These are phyloP conservation scores for Axinella damicornis DNA, from an alignment of 37 sponge, comb jelly and placozoan genomes.

Conservation along the genomic window DNA sequence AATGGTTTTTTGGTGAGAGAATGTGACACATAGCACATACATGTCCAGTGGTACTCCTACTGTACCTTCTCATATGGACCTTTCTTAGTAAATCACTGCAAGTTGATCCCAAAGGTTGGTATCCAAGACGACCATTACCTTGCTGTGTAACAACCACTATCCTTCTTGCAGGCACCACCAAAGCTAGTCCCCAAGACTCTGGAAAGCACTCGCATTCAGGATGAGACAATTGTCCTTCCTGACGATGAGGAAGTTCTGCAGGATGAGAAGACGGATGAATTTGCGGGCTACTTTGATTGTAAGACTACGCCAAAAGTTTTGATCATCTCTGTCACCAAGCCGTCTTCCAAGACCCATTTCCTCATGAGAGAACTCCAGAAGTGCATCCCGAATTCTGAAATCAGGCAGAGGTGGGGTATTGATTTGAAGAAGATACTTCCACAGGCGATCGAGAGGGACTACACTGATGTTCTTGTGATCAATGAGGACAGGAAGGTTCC, in stretches of 20 bases:
- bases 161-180: constrained; percentile 81
- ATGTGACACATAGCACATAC: no score
- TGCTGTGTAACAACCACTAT: no score
- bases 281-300: constrained; percentile 86
- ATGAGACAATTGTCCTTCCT: constrained; percentile 82
- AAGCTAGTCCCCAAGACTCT: constrained; percentile 89
- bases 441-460: constrained; percentile 71
- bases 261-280: constrained; percentile 92
- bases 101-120: no score
- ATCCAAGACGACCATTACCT: no score
- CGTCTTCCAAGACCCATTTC: constrained; percentile 67
- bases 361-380: constrained; percentile 80
- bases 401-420: constrained; percentile 59
- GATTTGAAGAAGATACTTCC: constrained; percentile 86
- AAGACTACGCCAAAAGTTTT: constrained; percentile 82
- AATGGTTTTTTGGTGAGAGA: no score
- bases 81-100: no score
- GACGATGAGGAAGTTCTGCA: constrained; percentile 89
- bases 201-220: constrained; percentile 85
- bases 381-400: constrained; percentile 91
- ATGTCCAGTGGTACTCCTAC: no score
- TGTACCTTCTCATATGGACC: no score
- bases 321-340: constrained; percentile 72
- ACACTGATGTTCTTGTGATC: constrained; percentile 85
- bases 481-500: constrained; percentile 95